Evolutionary conservation across 1,140 invertebrate species (phyloP).

Genomic region (Acromyrmex echinatior): DNA sequence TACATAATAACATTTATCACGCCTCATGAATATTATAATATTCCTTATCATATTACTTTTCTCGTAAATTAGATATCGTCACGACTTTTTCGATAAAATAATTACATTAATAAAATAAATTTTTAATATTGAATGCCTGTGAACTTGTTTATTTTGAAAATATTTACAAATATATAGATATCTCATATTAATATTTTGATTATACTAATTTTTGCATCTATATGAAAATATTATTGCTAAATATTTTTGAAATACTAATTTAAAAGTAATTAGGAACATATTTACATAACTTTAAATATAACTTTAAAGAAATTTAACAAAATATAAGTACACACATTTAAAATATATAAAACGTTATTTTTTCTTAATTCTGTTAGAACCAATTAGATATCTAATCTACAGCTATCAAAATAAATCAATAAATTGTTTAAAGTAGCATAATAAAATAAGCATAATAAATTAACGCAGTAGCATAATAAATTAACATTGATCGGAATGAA

Average conservation of each 20-base stretch:
- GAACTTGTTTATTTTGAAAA: not conserved
- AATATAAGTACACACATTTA: not conserved
- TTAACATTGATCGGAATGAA: conserved; percentile 26
- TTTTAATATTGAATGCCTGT: not conserved
- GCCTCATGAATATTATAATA: not conserved
- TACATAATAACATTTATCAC: not conserved
- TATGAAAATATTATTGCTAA: not conserved
- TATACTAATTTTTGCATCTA: not conserved
- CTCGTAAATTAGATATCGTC: not conserved
- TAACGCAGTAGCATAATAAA: not conserved
- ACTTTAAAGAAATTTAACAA: not conserved
- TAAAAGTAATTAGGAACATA: not conserved
- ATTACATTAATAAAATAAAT: too few relatives aligned
- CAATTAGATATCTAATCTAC: not conserved
- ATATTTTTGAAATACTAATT: conserved; percentile 3
- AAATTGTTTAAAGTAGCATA: not conserved
- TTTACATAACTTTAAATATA: not conserved
- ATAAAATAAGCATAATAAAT: not conserved
- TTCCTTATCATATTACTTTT: not conserved
- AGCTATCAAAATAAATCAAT: not conserved
- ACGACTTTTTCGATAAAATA: too few relatives aligned
- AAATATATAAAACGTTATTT: not conserved
- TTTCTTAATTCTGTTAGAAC: not conserved
- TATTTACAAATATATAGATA: not conserved
- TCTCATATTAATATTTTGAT: not conserved